Percentiles rank a stretch among this genome's conserved stretches.
Evolutionary conservation across 2,888 invertebrate species (phyloP).

Genomic region (Automeris io): DNA sequence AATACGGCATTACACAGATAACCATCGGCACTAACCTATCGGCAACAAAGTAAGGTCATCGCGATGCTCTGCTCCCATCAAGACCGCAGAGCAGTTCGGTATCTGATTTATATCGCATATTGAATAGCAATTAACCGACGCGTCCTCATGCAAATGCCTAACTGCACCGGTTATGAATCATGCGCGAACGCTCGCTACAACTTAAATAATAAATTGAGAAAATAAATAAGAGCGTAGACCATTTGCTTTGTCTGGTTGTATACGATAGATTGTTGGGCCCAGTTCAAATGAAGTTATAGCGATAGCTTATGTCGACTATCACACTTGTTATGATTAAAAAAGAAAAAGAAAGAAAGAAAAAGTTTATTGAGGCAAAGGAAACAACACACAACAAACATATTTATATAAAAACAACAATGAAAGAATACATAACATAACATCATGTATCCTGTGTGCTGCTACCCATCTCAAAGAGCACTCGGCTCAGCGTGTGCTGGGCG

Average conservation of each 20-base stretch:
- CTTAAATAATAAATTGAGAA: slow-evolving; percentile 34
- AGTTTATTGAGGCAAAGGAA: too few relatives aligned
- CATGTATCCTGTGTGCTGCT: too few relatives aligned
- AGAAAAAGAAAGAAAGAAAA: too few relatives aligned
- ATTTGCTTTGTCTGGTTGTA: slow-evolving; percentile 32
- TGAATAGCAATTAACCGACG: slow-evolving; percentile 58
- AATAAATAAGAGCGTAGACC: slow-evolving; percentile 32
- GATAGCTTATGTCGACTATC: too few relatives aligned
- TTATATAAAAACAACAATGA: too few relatives aligned
- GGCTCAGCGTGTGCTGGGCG: too few relatives aligned
- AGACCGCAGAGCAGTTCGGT: slow-evolving; percentile 30
- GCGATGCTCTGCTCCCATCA: slow-evolving; percentile 25
- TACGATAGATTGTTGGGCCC: slow-evolving; percentile 11
- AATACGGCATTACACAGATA: slow-evolving; percentile 4
- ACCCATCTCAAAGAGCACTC: too few relatives aligned
- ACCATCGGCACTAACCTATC: slow-evolving; percentile 4
- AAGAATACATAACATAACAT: too few relatives aligned
- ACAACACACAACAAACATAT: too few relatives aligned
- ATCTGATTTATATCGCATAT: slow-evolving; percentile 55
- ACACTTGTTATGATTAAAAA: too few relatives aligned
- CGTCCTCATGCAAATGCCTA: slow-evolving; percentile 59
- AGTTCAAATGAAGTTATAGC: slow-evolving; percentile 17
- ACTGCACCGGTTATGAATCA: slow-evolving; percentile 49
- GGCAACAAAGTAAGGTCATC: slow-evolving; percentile 29
- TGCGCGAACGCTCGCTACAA: slow-evolving; percentile 34